These are phyloP conservation scores for Threskiornis aethiopicus DNA, from an alignment of 2,797 vertebrate species.

Conservation along the genomic window DNA sequence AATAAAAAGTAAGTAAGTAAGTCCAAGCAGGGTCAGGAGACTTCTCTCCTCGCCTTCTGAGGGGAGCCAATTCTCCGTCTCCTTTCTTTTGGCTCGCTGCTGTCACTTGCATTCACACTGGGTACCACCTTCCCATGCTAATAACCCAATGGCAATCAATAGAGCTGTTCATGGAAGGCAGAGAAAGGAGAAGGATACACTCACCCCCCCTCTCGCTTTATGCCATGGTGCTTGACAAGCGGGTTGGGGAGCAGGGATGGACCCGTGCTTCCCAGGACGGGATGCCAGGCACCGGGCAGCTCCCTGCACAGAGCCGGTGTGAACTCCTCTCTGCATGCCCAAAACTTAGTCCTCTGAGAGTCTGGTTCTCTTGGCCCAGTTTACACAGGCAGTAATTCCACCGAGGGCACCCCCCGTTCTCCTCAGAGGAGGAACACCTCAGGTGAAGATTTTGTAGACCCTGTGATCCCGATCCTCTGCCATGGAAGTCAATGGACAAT, in stretches of 20 bases:
- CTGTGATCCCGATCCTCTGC: background rate
- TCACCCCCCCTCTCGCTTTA: background rate
- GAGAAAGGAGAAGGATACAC: slow-evolving; percentile 4
- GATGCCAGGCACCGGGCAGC: background rate
- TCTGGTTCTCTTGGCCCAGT: background rate
- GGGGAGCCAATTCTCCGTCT: slow-evolving; percentile 21
- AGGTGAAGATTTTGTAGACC: accelerated
- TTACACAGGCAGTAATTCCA: background rate
- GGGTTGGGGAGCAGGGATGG: background rate
- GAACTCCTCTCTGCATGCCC: background rate
- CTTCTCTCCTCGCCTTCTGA: slow-evolving; percentile 14
- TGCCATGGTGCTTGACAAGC: background rate
- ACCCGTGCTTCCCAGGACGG: background rate
- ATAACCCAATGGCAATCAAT: slow-evolving; percentile 52
- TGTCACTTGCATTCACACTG: slow-evolving; percentile 58
- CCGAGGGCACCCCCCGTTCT: accelerated
- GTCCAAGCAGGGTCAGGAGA: slow-evolving; percentile 36
- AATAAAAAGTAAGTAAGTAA: slow-evolving; percentile 36
- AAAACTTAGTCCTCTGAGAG: background rate
- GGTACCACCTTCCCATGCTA: slow-evolving; percentile 65
- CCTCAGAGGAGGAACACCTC: background rate
- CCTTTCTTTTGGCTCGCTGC: slow-evolving; percentile 46
- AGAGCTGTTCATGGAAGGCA: slow-evolving; percentile 51
- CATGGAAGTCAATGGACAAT: background rate
- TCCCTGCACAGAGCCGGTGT: accelerated